phyloP scores from a whole-genome alignment of 2,113 vertebrate genomes.

The Microcebus ravelobensis region DNA sequence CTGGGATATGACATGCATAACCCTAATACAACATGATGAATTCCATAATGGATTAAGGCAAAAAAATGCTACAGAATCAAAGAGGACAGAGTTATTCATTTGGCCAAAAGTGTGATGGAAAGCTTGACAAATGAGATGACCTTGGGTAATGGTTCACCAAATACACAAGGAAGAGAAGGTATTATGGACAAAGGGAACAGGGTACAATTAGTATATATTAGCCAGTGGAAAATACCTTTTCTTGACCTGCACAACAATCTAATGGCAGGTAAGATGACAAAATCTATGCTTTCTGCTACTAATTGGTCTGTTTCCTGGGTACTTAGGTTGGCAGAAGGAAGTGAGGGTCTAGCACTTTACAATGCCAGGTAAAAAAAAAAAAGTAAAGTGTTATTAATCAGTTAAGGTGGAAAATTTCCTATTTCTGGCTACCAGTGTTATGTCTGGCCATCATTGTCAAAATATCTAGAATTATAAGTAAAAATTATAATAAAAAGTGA shows the following conservation, averaged over 20 bases:
- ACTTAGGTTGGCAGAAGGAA: neutral
- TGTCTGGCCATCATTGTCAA: neutral
- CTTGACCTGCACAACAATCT: neutral
- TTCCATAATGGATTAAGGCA: neutral
- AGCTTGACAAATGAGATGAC: neutral
- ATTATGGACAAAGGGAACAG: neutral
- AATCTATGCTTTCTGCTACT: neutral
- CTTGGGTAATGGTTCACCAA: neutral
- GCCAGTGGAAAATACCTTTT: neutral
- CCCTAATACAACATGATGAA: neutral
- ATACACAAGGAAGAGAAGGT: neutral
- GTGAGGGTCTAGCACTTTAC: neutral
- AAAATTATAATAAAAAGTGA: neutral
- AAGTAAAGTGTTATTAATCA: conserved; percentile 28
- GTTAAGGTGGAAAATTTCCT: neutral
- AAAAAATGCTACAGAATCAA: neutral
- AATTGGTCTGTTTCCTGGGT: neutral
- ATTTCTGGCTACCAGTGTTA: neutral
- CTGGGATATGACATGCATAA: neutral
- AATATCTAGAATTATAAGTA: neutral
- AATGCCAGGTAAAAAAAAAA: neutral
- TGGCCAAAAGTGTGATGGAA: neutral
- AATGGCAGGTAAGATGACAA: neutral
- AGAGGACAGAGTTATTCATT: neutral
- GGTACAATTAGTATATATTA: neutral